Evolutionary conservation across 1,140 invertebrate genomes (phyloP).

Genomic region (Akabosia matsudoensis): DNA sequence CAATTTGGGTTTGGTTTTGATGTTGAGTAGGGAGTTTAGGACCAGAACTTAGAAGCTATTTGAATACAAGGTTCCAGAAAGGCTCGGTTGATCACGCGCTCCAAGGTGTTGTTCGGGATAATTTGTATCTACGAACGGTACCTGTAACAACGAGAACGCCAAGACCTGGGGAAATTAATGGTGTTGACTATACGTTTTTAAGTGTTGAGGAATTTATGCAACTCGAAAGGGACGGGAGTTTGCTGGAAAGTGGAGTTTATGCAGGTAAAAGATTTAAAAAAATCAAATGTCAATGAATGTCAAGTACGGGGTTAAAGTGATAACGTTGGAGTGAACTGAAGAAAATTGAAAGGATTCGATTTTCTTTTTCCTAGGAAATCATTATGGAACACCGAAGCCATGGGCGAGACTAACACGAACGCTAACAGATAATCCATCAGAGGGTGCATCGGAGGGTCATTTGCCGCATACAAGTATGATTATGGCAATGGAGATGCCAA

Average conservation of each 20-base stretch:
- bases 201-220: constrained; percentile 60
- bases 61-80: constrained; percentile 63
- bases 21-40: constrained; percentile 52
- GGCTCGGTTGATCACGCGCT: constrained; percentile 63
- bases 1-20: not conserved
- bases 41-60: constrained; percentile 61
- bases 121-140: constrained; percentile 66
- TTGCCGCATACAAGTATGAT: not conserved
- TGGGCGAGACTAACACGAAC: constrained; percentile 44
- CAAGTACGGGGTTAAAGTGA: too few relatives aligned
- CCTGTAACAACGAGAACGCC: constrained; percentile 64
- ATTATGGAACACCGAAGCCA: constrained; percentile 59
- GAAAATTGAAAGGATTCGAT: not conserved
- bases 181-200: constrained; percentile 66
- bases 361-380: constrained; percentile 52
- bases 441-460: not conserved
- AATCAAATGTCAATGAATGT: too few relatives aligned
- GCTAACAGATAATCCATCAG: too few relatives aligned
- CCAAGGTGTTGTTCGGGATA: constrained; percentile 67
- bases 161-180: constrained; percentile 63
- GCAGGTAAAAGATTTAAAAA: constrained; percentile 59
- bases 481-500: constrained; percentile 19
- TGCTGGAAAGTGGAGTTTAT: constrained; percentile 67
- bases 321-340: too few relatives aligned
- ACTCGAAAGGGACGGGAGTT: constrained; percentile 60